Evolutionary conservation across 2,888 invertebrate species (phyloP), one percentile per base, ranked within the genome.

Genomic region (Leucoma salicis): DNA sequence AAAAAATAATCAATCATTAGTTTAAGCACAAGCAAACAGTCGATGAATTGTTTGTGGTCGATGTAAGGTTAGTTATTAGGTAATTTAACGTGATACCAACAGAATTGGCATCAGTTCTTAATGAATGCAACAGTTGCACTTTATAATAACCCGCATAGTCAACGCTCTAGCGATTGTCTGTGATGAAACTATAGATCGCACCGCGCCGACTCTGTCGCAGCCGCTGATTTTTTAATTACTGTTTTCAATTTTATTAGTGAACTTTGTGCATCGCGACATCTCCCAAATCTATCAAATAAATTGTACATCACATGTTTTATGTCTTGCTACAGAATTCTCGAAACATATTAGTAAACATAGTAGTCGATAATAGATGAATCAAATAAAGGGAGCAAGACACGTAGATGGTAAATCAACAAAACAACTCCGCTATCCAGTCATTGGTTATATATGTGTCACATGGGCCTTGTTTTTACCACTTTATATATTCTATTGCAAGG

Each of bases 121-220:
- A 53, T 57, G 62, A 76, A 70, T 75, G 77, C 77, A 76, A 76
- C 64, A 56, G 60, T 60, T 72, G 69, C 75, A 70, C 62, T 66
- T 71, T 66, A 77, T 84, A 84, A 84, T 81, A 71, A 82, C 88
- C 88, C 88, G 88, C 88, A 88, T 88, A 74, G 76, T 72, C 59
- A 72, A 63, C 66, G 66, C 65, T 64, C 65, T 69, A 66, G 65
- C 63, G 78, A 76, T 78, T 77, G 74, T 68, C 63, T 59, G 58
- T 81, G 70, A 70, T 66, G 78, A 70, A 76, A 75, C 73, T 48
- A 53, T 55, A 57, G 59, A 61, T 69, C 72, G 69, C 63, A 63
- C 57, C 49, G 51, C 39, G 45, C 36, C 36, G 66, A 8, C 32
- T 46, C 59, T 53, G 69, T 62, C 62, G 68, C 71, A 70, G 66